A percentile compares a stretch with the other conserved stretches of the same genome.
Conservation (phyloP, 37 sponge, comb jelly and placozoan species). For the Dysidea cf. avara region DNA sequence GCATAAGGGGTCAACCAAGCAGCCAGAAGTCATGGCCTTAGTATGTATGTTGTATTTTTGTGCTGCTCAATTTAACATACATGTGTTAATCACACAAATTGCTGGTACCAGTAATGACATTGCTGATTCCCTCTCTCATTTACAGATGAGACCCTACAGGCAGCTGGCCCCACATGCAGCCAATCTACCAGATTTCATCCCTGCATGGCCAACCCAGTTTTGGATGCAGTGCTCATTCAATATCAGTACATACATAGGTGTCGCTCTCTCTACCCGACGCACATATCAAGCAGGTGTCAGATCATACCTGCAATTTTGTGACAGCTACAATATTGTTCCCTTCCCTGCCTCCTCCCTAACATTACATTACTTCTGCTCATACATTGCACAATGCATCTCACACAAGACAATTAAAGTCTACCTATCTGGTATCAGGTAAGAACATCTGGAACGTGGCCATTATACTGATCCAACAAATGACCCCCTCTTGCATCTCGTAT, state of each 20-base stretch:
- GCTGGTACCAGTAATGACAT: too few species aligned
- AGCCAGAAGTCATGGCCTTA: slow-evolving; percentile 10
- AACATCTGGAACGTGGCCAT: slow-evolving; percentile 8
- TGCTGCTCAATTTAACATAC: slow-evolving; percentile 19
- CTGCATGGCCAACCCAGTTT: not conserved
- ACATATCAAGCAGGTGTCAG: slow-evolving; percentile 35
- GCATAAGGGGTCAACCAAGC: not conserved
- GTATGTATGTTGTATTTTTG: slow-evolving; percentile 15
- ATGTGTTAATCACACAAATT: not conserved
- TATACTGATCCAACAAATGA: slow-evolving; percentile 1
- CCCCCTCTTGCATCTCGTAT: slow-evolving; percentile 8
- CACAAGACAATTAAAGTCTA: too few species aligned
- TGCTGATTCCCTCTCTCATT: slow-evolving; percentile 31
- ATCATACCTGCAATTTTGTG: not conserved
- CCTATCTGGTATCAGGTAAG: slow-evolving; percentile 3
- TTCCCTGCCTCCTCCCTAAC: slow-evolving; percentile 27
- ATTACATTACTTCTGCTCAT: not conserved
- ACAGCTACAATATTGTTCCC: slow-evolving; percentile 7
- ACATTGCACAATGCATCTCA: not conserved
- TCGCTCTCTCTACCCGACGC: slow-evolving; percentile 12
- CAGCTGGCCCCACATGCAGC: slow-evolving; percentile 13
- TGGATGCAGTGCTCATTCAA: slow-evolving; percentile 1
- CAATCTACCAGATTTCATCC: not conserved
- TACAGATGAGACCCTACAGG: not conserved
- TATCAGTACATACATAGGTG: not conserved